phyloP scores from a whole-genome alignment of 2,113 vertebrate genomes.

The Hydropotes inermis region DNA sequence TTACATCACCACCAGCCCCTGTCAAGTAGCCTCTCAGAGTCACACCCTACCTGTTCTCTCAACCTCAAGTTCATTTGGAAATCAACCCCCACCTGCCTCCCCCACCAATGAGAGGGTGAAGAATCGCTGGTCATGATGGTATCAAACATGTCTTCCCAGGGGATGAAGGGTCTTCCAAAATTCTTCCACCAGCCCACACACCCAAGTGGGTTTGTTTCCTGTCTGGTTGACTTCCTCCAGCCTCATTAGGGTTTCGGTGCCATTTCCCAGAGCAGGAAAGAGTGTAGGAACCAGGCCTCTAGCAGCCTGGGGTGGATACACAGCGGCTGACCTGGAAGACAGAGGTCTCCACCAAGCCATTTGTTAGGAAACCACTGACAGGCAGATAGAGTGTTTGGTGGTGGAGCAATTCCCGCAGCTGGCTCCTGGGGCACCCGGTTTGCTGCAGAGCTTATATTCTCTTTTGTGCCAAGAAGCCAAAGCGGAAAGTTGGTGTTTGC shows the following conservation, averaged over 20 bases:
- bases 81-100: background rate
- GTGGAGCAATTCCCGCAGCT: background rate
- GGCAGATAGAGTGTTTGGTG: background rate
- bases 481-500: background rate
- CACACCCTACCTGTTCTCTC: background rate
- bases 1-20: background rate
- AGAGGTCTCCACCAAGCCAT: background rate
- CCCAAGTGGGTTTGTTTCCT: constrained; percentile 39
- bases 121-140: constrained; percentile 40
- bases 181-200: background rate
- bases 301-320: constrained; percentile 6
- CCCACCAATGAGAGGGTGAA: background rate
- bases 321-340: constrained; percentile 54
- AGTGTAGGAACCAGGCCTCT: constrained; percentile 48
- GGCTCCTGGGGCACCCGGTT: background rate
- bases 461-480: background rate
- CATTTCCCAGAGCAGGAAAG: constrained; percentile 69
- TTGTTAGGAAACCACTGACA: constrained; percentile 21
- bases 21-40: background rate
- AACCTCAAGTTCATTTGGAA: constrained; percentile 45
- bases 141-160: constrained; percentile 25
- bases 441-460: background rate
- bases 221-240: constrained; percentile 68
- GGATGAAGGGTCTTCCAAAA: constrained; percentile 43
- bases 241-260: constrained; percentile 45